Base-by-base conservation (phyloP, 2,797 vertebrate genomes). In the Tenualosa thibaudeaui region DNA sequence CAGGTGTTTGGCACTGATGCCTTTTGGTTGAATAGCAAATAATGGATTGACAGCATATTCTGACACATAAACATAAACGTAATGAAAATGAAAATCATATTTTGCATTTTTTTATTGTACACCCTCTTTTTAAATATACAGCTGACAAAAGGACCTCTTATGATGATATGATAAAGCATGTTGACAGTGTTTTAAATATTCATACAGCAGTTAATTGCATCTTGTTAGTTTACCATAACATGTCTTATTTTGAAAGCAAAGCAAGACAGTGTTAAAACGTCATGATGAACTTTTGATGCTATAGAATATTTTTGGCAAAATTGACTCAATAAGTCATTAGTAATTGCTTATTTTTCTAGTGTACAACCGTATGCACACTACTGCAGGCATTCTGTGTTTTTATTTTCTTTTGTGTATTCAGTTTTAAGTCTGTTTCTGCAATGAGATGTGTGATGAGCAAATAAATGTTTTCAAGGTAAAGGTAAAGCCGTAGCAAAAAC, bases 271-370 rank as follows among this genome's bases (percentile, higher is more conserved):
- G 50, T 17, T 15, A 56, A 1, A 17, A 13, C 15, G 13, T 3
- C 12, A 3, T 56, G 53, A 15, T 56, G 53, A 19, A 19, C 53
- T 19, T 56, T 56, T 71, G 37, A 71, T 12, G 26, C 65, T 17
- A 12, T 37, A 71, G 46, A 46, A 31, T 75, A 75, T 17, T 2
- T 75, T 13, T 68, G 62, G 6, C 62, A 68, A 68, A 68, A 68
- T 68, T 10, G 26, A 24, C 62, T 68, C 62, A 31, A 37, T 53
- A 53, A 22, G 19, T 75, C 13, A 75, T 40, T 37, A 75, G 40
- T 75, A 75, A 75, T 75, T 75, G 15, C 68, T 4, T 75, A 13
- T 40, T 75, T 37, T 15, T 75, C 68, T 75, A 75, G 68, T 75
- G 12, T 71, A 12, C 31, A 31, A 37, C 4, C 65, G 0, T 37